Conservation (phyloP, 2,113 vertebrate species). For the Orycteropus afer region DNA sequence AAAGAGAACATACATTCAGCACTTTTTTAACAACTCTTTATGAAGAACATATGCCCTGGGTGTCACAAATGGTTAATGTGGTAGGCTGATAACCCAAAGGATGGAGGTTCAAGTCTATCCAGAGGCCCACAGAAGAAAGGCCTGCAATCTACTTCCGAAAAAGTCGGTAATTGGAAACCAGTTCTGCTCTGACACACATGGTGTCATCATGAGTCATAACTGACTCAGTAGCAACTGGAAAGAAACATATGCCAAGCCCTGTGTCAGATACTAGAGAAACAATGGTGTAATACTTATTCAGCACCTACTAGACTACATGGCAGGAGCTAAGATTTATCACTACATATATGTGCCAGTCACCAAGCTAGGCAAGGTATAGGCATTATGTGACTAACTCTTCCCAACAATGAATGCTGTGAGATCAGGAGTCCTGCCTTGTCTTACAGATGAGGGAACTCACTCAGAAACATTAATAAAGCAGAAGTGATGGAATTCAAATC, state of each 20-base stretch:
- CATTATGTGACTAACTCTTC: neutral
- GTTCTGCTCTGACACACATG: neutral
- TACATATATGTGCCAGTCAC: neutral
- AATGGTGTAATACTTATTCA: neutral
- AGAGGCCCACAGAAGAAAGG: neutral
- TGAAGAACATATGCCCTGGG: neutral
- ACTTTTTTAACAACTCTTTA: neutral
- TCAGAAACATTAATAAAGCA: neutral
- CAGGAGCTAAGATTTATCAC: neutral
- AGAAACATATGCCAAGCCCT: neutral
- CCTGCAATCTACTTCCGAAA: neutral
- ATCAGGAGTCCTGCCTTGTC: neutral
- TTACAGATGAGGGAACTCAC: neutral
- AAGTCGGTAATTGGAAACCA: neutral
- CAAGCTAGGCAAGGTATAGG: neutral
- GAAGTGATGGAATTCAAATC: neutral
- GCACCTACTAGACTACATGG: conserved; percentile 6
- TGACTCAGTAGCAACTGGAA: neutral
- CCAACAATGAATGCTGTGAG: neutral
- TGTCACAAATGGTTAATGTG: neutral
- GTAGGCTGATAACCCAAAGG: neutral
- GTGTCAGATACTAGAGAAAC: neutral
- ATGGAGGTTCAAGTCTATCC: neutral
- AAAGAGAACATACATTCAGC: neutral
- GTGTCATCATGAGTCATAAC: neutral